Base-by-base conservation (phyloP, 2,113 vertebrate species). In the Leucosticte australis region DNA sequence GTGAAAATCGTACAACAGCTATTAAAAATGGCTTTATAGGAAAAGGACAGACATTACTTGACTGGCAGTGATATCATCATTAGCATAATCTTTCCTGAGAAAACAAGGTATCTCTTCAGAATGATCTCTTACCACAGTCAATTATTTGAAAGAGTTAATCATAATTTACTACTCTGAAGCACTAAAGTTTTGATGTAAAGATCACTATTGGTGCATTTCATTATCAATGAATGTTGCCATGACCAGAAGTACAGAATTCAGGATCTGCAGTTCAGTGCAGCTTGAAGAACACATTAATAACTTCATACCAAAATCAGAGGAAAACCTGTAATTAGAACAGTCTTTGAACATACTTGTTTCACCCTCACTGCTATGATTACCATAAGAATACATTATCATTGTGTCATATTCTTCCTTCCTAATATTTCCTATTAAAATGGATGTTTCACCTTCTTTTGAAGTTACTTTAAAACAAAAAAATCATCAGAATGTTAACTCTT, bases 241-340 rank as follows among this genome's bases (percentile, higher is more conserved):
- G 41, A 67, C 44, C 33, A 76, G 21, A 90, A 88, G 13, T 42
- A 50, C 46, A 55, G 46, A 65, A 35, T 78, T 84, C 37, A 93
- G 31, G 14, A 70, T 75, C 27, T 94, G 53, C n/a, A 83, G 26
- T 44, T 75, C 62, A 53, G 30, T 39, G 17, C 49, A 76, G 63
- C 26, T 70, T 14, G 33, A 63, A 64, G 52, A 88, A 88, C 19
- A 83, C 68, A 71, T 82, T 77, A 21, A 76, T 37, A 67, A 52
- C 33, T 64, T 83, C 59, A 53, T 33, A 81, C 5, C 46, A 44
- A 73, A 93, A 82, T 68, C 74, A 42, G 76, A 87, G 41, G 44
- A 90, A 95, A 90, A 83, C 57, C 83, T 90, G n/a, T 86, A 95
- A 96, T 90, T 93, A 90, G 22, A 90, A 71, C 6, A 82, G 35